phyloP scores from a whole-genome alignment of 2,113 vertebrate species.

The Corythoichthys intestinalis region DNA sequence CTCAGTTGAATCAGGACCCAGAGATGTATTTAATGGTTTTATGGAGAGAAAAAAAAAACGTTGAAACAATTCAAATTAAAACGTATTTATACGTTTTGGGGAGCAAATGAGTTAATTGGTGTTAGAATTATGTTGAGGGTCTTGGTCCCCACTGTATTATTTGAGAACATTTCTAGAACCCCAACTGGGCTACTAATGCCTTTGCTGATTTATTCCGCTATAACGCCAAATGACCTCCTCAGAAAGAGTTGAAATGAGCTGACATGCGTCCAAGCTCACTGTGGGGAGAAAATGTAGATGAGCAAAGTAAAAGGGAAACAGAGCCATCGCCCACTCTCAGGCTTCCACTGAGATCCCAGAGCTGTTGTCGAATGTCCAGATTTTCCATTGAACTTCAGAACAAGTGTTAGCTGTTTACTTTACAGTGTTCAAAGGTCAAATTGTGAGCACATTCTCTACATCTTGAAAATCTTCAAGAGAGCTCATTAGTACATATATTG shows the following conservation, averaged over 20 bases:
- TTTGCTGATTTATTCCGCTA: background rate
- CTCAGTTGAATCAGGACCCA: no score
- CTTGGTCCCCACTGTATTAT: no score
- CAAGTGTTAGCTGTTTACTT: constrained; percentile 18
- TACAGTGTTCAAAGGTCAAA: constrained; percentile 26
- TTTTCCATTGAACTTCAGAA: constrained; percentile 31
- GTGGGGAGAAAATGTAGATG: constrained; percentile 57
- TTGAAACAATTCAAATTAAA: no score
- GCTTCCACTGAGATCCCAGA: constrained; percentile 41
- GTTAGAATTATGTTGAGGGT: no score
- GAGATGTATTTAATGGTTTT: no score
- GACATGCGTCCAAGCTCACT: constrained; percentile 51
- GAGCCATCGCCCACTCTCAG: constrained; percentile 57
- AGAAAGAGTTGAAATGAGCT: constrained; percentile 29
- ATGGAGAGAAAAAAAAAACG: no score
- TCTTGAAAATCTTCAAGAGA: constrained; percentile 6
- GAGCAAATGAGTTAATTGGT: no score
- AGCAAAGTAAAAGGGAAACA: constrained; percentile 56
- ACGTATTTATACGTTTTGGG: no score
- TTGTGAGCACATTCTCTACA: constrained; percentile 12
- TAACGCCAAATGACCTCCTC: constrained; percentile 33
- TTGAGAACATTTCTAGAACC: no score
- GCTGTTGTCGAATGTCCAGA: constrained; percentile 38
- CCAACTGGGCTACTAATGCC: background rate
- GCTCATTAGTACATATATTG: constrained; percentile 7